Percentiles rank a stretch among this genome's conserved stretches.
Evolutionary conservation across 30 jellyfish, hydroid and myxozoan genomes (phyloP).

Genomic region (Hydractinia echinata): DNA sequence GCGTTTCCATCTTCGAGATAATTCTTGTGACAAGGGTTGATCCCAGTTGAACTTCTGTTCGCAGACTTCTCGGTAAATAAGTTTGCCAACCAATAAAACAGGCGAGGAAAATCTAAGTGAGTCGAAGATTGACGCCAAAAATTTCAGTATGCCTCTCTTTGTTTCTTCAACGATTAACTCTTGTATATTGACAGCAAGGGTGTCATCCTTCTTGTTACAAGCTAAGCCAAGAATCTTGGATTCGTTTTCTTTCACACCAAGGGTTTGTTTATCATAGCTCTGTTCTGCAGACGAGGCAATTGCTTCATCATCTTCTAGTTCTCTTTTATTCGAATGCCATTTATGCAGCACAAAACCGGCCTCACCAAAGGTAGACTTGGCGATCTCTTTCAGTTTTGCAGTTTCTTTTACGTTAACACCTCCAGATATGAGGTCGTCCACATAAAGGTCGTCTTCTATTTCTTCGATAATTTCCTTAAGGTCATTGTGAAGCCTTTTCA

Average conservation of each 20-base stretch:
- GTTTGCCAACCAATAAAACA: slow-evolving; percentile 34
- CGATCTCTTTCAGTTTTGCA: slow-evolving; percentile 20
- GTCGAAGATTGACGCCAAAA: slow-evolving; percentile 49
- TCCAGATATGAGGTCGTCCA: slow-evolving; percentile 50
- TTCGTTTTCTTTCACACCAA: slow-evolving; percentile 38
- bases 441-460: slow-evolving; percentile 41
- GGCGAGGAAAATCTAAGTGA: slow-evolving; percentile 66
- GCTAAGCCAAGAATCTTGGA: slow-evolving; percentile 48
- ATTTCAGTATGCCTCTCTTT: slow-evolving; percentile 56
- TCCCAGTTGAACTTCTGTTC: slow-evolving; percentile 64
- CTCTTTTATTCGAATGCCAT: slow-evolving; percentile 55
- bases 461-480: slow-evolving; percentile 43
- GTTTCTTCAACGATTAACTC: slow-evolving; percentile 26
- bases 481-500: not conserved
- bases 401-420: slow-evolving; percentile 28
- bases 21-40: slow-evolving; percentile 39
- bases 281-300: slow-evolving; percentile 22
- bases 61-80: slow-evolving; percentile 46
- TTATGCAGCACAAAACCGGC: slow-evolving; percentile 52
- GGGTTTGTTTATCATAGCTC: slow-evolving; percentile 43
- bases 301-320: slow-evolving; percentile 22
- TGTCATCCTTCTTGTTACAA: slow-evolving; percentile 61
- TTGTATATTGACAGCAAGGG: slow-evolving; percentile 26
- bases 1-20: slow-evolving; percentile 29
- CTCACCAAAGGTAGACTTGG: slow-evolving; percentile 20